Evolutionary conservation across 30 jellyfish, hydroid and myxozoan species (phyloP).

Genomic region (Aurelia coerulea): DNA sequence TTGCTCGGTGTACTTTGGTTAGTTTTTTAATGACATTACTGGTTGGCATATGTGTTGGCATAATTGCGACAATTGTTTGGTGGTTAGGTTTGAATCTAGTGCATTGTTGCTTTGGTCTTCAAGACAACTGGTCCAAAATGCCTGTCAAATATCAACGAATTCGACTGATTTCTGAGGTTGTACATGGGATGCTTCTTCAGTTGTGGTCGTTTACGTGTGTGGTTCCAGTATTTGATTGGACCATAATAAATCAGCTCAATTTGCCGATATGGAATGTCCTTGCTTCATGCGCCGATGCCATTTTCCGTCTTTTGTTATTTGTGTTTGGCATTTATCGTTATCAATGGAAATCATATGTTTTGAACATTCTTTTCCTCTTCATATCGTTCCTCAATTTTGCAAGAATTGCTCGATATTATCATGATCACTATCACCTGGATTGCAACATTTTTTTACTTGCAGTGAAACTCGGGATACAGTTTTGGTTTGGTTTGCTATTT

Average conservation of each 20-base stretch:
- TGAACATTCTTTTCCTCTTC: constrained; percentile 1
- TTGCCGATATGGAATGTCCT: constrained; percentile 23
- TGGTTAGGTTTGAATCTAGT: too few relatives aligned
- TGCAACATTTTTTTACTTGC: too few relatives aligned
- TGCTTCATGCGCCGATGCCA: constrained; percentile 18
- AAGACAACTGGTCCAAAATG: too few relatives aligned
- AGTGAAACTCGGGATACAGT: too few relatives aligned
- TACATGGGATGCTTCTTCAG: constrained; percentile 23
- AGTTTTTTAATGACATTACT: too few relatives aligned
- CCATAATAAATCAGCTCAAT: neutral
- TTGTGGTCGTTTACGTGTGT: constrained; percentile 11
- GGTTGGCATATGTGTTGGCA: too few relatives aligned
- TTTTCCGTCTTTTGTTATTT: constrained; percentile 7
- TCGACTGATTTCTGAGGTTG: constrained; percentile 5
- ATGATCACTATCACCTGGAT: too few relatives aligned
- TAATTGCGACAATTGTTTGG: too few relatives aligned
- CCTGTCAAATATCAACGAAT: neutral
- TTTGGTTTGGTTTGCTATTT: too few relatives aligned
- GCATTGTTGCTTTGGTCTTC: too few relatives aligned
- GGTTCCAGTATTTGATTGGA: constrained; percentile 18
- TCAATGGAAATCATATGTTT: constrained; percentile 14
- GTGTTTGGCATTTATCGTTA: constrained; percentile 1
- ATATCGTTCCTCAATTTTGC: constrained; percentile 1
- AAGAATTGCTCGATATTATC: neutral
- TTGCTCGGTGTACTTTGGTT: too few relatives aligned